Base-by-base conservation (phyloP, 2,113 vertebrate species). In the Pteropus alecto region DNA sequence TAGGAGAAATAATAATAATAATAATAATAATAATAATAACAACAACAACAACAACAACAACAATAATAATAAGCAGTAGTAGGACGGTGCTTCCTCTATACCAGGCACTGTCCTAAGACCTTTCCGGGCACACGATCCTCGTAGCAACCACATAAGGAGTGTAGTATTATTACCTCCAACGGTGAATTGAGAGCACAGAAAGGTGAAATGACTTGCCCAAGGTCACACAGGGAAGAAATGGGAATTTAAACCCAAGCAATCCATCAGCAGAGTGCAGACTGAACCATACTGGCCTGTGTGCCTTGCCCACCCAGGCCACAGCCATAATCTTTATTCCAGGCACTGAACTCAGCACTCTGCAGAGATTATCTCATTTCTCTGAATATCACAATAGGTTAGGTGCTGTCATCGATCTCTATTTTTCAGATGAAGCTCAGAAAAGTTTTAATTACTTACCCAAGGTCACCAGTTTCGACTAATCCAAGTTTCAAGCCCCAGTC, bases 381-480 rank as follows among this genome's bases (percentile, higher is more conserved):
- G 67, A 79, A 67, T 7, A 18, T 15, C 61, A 13, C 13, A 13
- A 7, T 18, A 48, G n/a, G 46, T 54, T 60, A 38, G 48, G 83
- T 6, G 1, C 81, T 93, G 3, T 71, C 65, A 63, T 46, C 41
- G 11, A 51, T 28, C 38, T 85, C 35, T 21, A 19, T 16, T 63
- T 65, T 93, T 96, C 41, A 65, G 38, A 78, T 46, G 15, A 88
- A 81, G 67, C 68, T 78, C 91, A 90, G 73, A 77, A 89, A 94
- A 67, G 61, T 14, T 91, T 77, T 82, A 43, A 58, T 68, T 43
- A 26, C 73, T 76, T 76, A 43, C 35, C 43, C 77, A 73, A 65
- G 61, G 82, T 87, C 71, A 73, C 35, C 1, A 18, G 60, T 71
- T 58, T 89, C 54, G n/a, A 70, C 73, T 56, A 38, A 88, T 58